Conservation (phyloP, 2,797 vertebrate species). For the Cephalopachus bancanus region DNA sequence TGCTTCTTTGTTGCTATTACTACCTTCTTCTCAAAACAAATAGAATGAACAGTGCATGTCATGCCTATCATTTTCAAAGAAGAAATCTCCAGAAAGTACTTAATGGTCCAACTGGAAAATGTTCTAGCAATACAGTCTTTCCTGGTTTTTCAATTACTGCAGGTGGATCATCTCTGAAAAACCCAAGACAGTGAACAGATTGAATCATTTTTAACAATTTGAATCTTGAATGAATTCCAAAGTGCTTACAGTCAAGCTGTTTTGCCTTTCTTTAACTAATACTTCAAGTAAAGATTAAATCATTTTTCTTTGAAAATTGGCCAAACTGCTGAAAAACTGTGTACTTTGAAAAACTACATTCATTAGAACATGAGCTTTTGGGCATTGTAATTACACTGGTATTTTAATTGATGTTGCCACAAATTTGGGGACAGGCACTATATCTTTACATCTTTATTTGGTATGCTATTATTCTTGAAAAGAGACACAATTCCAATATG, state of each 20-base stretch:
- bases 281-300: slow-evolving; percentile 71
- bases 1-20: slow-evolving; percentile 67
- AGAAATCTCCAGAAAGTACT: slow-evolving; percentile 70
- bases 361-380: slow-evolving; percentile 60
- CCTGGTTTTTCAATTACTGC: slow-evolving; percentile 62
- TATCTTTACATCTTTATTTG: slow-evolving; percentile 39
- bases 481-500: slow-evolving; percentile 47
- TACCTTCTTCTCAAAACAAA: slow-evolving; percentile 69
- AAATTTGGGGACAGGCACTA: slow-evolving; percentile 28
- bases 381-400: slow-evolving; percentile 47
- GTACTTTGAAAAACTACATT: slow-evolving; percentile 66
- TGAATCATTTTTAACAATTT: slow-evolving; percentile 77
- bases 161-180: slow-evolving; percentile 76
- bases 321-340: slow-evolving; percentile 51
- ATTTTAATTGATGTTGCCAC: slow-evolving; percentile 29
- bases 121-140: slow-evolving; percentile 60
- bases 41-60: background rate
- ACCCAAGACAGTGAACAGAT: slow-evolving; percentile 67
- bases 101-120: slow-evolving; percentile 64
- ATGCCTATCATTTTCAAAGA: slow-evolving; percentile 55
- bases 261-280: slow-evolving; percentile 55
- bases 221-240: slow-evolving; percentile 76
- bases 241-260: slow-evolving; percentile 62
- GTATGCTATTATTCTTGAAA: background rate
- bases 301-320: slow-evolving; percentile 70